phyloP scores from a whole-genome alignment of 2,888 invertebrate species.

The Villa cingulata region DNA sequence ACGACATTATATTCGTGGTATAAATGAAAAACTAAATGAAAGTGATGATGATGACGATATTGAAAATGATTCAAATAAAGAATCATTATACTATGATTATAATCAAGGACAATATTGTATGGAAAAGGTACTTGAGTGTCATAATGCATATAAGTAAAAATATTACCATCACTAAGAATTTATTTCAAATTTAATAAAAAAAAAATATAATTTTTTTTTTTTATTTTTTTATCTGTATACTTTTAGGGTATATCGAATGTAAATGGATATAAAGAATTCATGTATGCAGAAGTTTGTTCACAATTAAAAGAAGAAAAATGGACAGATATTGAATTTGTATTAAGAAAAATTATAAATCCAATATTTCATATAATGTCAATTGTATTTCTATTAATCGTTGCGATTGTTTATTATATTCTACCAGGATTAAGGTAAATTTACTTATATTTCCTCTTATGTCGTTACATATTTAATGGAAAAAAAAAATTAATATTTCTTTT shows the following conservation, averaged over 20 bases:
- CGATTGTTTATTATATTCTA: slow-evolving; percentile 68
- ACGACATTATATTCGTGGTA: slow-evolving; percentile 55
- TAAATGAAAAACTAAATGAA: slow-evolving; percentile 30
- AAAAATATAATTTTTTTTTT: not conserved
- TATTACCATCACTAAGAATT: no score
- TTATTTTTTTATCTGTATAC: no score
- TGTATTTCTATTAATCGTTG: slow-evolving; percentile 53
- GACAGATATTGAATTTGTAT: slow-evolving; percentile 57
- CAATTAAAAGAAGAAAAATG: slow-evolving; percentile 57
- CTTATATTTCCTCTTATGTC: no score
- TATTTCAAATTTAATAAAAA: not conserved
- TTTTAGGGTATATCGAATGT: slow-evolving; percentile 27
- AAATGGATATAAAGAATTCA: slow-evolving; percentile 38
- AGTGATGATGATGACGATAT: slow-evolving; percentile 32
- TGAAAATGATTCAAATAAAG: slow-evolving; percentile 31
- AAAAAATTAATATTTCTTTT: no score
- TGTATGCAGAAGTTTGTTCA: slow-evolving; percentile 60
- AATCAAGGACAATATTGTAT: slow-evolving; percentile 64
- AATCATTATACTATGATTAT: slow-evolving; percentile 54
- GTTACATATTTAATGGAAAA: no score
- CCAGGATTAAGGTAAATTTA: slow-evolving; percentile 50
- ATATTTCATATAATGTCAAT: slow-evolving; percentile 61
- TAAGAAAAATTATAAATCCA: slow-evolving; percentile 63
- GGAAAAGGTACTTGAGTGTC: slow-evolving; percentile 66
- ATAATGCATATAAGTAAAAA: no score